phyloP scores from a whole-genome alignment of 1,140 invertebrate species.

The Drosophila seguyi region DNA sequence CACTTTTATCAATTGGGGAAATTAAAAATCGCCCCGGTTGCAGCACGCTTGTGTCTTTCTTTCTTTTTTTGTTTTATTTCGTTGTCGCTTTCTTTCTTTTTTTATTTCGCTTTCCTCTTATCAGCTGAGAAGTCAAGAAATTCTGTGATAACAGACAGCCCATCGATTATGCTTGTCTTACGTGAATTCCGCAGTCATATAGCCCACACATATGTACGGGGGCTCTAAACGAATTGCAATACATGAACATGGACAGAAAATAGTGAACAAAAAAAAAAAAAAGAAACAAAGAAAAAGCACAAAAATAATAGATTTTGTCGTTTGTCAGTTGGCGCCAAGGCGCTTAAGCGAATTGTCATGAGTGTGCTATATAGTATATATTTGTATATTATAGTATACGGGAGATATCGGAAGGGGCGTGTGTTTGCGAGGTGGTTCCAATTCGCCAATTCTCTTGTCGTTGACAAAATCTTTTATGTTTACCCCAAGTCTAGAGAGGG shows the following conservation, averaged over 20 bases:
- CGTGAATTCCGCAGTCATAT: slow-evolving; percentile 44
- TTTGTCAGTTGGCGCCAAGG: slow-evolving; percentile 58
- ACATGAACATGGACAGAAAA: slow-evolving; percentile 14
- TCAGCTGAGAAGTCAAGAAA: slow-evolving; percentile 11
- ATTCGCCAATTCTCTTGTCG: slow-evolving; percentile 46
- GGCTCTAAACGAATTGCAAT: slow-evolving; percentile 36
- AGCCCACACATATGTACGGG: slow-evolving; percentile 12
- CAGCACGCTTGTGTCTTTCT: slow-evolving; percentile 26
- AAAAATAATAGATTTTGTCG: slow-evolving; percentile 51
- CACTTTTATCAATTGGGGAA: slow-evolving; percentile 48
- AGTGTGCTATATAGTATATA: not conserved
- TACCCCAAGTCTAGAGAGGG: not conserved
- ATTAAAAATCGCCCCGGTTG: slow-evolving; percentile 25
- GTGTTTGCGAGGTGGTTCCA: slow-evolving; percentile 22
- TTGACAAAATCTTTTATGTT: slow-evolving; percentile 6
- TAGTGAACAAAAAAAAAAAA: slow-evolving; percentile 5
- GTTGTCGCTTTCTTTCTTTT: slow-evolving; percentile 4
- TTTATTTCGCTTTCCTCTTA: slow-evolving; percentile 18
- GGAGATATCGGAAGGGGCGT: slow-evolving; percentile 35
- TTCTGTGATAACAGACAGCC: slow-evolving; percentile 42
- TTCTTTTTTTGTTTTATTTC: slow-evolving; percentile 10
- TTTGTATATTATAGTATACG: slow-evolving; percentile 1
- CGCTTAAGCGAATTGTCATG: slow-evolving; percentile 55
- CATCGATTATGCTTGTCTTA: slow-evolving; percentile 64
- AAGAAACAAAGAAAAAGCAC: slow-evolving; percentile 4